Conservation (phyloP, 2,797 vertebrate species). For the Gorsachius magnificus region DNA sequence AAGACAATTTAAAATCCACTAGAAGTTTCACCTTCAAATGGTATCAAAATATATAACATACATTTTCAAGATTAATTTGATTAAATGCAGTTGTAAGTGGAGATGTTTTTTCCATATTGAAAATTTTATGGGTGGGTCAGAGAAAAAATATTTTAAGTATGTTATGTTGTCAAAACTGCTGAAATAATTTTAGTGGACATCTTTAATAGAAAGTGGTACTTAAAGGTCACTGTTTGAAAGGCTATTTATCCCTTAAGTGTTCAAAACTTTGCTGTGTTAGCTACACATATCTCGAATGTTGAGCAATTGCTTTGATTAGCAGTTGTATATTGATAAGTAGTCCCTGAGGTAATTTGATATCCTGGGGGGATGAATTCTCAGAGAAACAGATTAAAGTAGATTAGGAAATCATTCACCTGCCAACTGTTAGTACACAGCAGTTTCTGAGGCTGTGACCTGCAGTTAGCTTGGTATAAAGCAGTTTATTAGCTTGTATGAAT, state of each 20-base stretch:
- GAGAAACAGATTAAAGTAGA: background rate
- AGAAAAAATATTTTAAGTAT: constrained; percentile 11
- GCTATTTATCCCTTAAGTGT: background rate
- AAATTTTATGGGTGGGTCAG: background rate
- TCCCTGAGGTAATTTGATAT: background rate
- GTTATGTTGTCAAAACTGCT: background rate
- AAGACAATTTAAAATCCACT: constrained; percentile 20
- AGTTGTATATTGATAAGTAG: background rate
- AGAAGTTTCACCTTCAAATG: constrained; percentile 36
- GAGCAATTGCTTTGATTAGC: background rate
- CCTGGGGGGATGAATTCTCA: background rate
- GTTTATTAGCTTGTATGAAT: background rate
- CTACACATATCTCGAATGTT: background rate
- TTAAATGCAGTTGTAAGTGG: constrained; percentile 20
- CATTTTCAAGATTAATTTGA: constrained; percentile 53
- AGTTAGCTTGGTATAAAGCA: background rate
- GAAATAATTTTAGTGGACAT: background rate
- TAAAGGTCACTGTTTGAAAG: background rate
- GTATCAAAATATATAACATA: background rate
- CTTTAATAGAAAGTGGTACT: background rate
- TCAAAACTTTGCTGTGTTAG: background rate
- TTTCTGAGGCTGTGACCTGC: background rate
- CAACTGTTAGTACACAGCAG: background rate
- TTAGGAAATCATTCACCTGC: background rate
- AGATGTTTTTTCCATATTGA: constrained; percentile 7